Conservation (phyloP, 1,140 invertebrate species). For the Bombus fervidus region DNA sequence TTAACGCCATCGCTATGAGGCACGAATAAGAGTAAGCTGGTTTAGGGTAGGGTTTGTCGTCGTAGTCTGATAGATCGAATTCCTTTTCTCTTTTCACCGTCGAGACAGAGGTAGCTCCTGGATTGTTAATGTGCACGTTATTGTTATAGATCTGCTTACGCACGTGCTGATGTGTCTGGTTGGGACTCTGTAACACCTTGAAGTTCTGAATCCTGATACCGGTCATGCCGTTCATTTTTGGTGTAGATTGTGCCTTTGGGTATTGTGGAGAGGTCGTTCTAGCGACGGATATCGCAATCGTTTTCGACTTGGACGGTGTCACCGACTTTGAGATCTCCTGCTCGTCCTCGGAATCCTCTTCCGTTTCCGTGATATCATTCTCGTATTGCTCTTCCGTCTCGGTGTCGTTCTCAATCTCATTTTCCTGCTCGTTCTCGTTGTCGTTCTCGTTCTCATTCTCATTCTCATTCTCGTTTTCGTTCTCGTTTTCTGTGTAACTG, state of each 20-base stretch:
- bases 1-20: conserved; percentile 97
- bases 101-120: conserved; percentile 59
- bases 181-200: conserved; percentile 71
- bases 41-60: conserved; percentile 93
- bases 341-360: conserved; percentile 73
- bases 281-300: conserved; percentile 63
- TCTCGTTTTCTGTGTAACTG: conserved; percentile 47
- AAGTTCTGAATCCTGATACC: conserved; percentile 82
- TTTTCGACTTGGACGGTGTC: conserved; percentile 66
- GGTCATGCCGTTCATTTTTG: conserved; percentile 76
- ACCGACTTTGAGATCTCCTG: conserved; percentile 50
- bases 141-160: conserved; percentile 81
- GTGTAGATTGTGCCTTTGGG: conserved; percentile 62
- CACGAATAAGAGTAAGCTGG: conserved; percentile 99
- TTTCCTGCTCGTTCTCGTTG: conserved; percentile 49
- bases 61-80: conserved; percentile 79
- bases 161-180: conserved; percentile 73
- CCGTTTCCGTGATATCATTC: conserved; percentile 73
- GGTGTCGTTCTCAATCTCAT: conserved; percentile 68
- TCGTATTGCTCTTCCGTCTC: conserved; percentile 71
- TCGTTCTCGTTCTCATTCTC: conserved; percentile 56
- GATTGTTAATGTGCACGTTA: conserved; percentile 80
- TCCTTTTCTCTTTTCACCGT: conserved; percentile 76
- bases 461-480: conserved; percentile 59
- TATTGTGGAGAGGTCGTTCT: conserved; percentile 76